phyloP scores from a whole-genome alignment of 2,888 invertebrate genomes.

The Alloscopus bannaensis region DNA sequence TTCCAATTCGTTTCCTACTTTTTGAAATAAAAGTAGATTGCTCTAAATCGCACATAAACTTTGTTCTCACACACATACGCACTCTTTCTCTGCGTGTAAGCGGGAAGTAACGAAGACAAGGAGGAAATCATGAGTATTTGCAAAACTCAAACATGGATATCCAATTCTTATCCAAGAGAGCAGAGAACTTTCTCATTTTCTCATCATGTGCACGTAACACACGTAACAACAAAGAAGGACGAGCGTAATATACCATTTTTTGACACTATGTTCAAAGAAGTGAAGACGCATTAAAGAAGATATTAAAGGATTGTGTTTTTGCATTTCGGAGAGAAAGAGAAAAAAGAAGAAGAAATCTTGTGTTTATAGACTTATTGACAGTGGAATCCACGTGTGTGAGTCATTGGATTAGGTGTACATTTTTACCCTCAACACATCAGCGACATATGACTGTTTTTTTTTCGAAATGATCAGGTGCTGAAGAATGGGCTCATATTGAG shows the following conservation, averaged over 20 bases:
- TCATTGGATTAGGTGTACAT: neutral
- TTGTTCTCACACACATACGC: neutral
- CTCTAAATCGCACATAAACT: constrained; percentile 55
- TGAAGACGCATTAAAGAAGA: constrained; percentile 20
- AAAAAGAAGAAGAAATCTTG: neutral
- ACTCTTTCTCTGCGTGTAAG: constrained; percentile 8
- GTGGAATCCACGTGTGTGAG: neutral
- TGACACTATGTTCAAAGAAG: constrained; percentile 44
- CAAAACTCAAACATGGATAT: constrained; percentile 42
- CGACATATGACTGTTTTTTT: constrained; percentile 15
- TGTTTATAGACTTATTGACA: neutral
- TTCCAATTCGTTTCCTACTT: constrained; percentile 54
- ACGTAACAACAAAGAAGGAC: constrained; percentile 43
- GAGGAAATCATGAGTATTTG: constrained; percentile 50
- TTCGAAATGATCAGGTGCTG: constrained; percentile 49
- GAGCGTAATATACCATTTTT: constrained; percentile 61
- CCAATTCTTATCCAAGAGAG: constrained; percentile 5
- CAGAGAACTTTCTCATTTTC: constrained; percentile 35
- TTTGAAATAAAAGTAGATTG: constrained; percentile 46
- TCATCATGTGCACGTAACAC: constrained; percentile 50
- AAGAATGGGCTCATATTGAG: no score
- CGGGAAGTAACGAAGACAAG: no score
- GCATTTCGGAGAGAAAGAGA: neutral
- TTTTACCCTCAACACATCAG: constrained; percentile 24
- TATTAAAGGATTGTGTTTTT: neutral